A percentile compares a stretch with the other conserved stretches of the same genome.
Evolutionary conservation across 2,113 vertebrate species (phyloP).

Genomic region (Neofelis nebulosa): DNA sequence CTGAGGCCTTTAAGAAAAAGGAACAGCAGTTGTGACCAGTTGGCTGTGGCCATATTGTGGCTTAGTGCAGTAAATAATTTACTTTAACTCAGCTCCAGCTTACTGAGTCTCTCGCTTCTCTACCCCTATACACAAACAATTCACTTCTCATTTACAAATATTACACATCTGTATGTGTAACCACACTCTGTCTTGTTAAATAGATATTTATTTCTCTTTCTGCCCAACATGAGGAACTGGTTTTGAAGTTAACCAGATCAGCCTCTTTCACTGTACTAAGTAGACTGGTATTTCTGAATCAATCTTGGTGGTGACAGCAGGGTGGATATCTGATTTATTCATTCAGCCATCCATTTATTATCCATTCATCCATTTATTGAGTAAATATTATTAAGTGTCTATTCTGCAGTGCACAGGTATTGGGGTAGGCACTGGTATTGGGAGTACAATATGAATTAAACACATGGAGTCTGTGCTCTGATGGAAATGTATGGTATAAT

Average conservation of each 20-base stretch:
- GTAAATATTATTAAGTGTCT: background rate
- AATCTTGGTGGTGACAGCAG: background rate
- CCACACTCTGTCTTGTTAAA: slow-evolving; percentile 49
- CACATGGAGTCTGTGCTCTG: background rate
- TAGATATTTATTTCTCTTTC: slow-evolving; percentile 59
- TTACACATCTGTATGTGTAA: slow-evolving; percentile 66
- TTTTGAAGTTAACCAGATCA: slow-evolving; percentile 10
- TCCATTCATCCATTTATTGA: background rate
- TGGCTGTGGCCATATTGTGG: slow-evolving; percentile 39
- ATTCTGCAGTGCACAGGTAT: background rate
- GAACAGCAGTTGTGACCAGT: background rate
- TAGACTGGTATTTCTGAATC: slow-evolving; percentile 20
- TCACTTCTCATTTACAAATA: slow-evolving; percentile 66
- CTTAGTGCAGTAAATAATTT: slow-evolving; percentile 71
- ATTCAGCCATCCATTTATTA: background rate
- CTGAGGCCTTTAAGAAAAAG: background rate
- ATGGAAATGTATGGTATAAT: background rate
- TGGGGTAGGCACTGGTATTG: background rate
- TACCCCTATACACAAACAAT: slow-evolving; percentile 67
- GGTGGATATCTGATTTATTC: background rate
- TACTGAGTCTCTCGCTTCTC: slow-evolving; percentile 37
- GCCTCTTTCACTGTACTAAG: background rate
- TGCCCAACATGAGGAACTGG: background rate
- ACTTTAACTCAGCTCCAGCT: slow-evolving; percentile 62
- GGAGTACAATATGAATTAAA: background rate